These are phyloP conservation scores for Lasioglossum villosulum DNA, from an alignment of 2,888 invertebrate species.

Conservation along the genomic window DNA sequence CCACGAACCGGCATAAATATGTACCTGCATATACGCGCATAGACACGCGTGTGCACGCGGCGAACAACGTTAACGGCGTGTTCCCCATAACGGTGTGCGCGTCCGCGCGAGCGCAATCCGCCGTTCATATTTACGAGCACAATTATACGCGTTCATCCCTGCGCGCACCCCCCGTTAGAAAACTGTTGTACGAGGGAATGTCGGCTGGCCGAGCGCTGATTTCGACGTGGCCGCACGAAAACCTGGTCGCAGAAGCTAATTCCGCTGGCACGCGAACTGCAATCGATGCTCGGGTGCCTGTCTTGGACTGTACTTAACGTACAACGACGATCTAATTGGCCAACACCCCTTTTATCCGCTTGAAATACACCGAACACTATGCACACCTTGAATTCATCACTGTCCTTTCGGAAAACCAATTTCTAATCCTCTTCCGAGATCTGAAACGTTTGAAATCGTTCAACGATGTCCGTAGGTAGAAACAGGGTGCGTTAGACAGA, in stretches of 20 bases:
- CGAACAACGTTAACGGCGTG: constrained; percentile 20
- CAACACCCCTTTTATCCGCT: neutral
- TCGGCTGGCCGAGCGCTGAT: constrained; percentile 24
- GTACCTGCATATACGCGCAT: constrained; percentile 47
- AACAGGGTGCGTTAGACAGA: neutral
- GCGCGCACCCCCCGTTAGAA: neutral
- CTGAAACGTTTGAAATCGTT: no score
- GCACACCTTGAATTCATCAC: neutral
- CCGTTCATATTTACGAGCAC: constrained; percentile 46
- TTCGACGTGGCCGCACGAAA: constrained; percentile 53
- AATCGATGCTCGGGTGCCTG: constrained; percentile 72
- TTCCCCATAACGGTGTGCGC: constrained; percentile 24
- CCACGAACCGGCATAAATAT: constrained; percentile 73
- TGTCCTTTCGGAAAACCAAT: neutral
- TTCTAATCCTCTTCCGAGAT: neutral
- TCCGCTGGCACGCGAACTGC: constrained; percentile 68
- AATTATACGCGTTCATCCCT: constrained; percentile 47
- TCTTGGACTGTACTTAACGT: constrained; percentile 70
- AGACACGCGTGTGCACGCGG: constrained; percentile 32
- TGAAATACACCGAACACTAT: neutral
- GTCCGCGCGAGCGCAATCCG: neutral
- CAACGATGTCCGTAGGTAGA: neutral
- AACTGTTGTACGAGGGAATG: constrained; percentile 28
- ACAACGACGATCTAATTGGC: constrained; percentile 63
- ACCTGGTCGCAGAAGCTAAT: constrained; percentile 66